Evolutionary conservation across 2,888 invertebrate species (phyloP).

Genomic region (Heliconius ismenius): DNA sequence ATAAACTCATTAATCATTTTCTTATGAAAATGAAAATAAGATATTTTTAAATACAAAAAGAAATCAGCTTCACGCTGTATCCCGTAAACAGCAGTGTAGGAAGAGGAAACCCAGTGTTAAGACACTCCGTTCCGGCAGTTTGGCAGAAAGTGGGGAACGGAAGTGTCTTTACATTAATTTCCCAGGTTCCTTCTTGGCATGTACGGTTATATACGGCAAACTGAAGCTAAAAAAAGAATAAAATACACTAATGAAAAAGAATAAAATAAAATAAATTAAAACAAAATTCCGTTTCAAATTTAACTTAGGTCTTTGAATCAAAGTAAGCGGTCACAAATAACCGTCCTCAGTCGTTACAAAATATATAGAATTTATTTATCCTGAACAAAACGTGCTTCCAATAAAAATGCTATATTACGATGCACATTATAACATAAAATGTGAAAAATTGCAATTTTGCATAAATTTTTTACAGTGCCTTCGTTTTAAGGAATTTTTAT

Average conservation of each 20-base stretch:
- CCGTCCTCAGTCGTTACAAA: background rate
- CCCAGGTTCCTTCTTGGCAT: too few species aligned
- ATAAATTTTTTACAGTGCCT: background rate
- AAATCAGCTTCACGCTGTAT: too few species aligned
- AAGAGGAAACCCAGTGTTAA: too few species aligned
- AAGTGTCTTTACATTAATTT: too few species aligned
- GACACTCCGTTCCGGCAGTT: too few species aligned
- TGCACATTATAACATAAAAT: constrained; percentile 14
- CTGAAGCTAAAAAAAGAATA: background rate
- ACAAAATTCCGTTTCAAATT: constrained; percentile 14
- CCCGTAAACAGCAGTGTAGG: too few species aligned
- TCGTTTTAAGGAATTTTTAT: background rate
- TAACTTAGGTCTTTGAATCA: background rate
- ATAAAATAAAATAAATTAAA: background rate
- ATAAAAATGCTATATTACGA: constrained; percentile 26
- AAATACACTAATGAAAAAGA: too few species aligned
- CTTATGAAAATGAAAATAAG: background rate
- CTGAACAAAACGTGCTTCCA: constrained; percentile 15
- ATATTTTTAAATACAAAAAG: background rate
- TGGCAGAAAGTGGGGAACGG: too few species aligned
- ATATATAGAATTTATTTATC: constrained; percentile 19
- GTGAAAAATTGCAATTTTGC: background rate
- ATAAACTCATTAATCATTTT: too few species aligned
- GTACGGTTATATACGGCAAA: too few species aligned
- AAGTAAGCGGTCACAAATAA: constrained; percentile 8